Evolutionary conservation across 2,888 invertebrate genomes (phyloP), one percentile per base, ranked within the genome.

Genomic region (Embidobia sp.): DNA sequence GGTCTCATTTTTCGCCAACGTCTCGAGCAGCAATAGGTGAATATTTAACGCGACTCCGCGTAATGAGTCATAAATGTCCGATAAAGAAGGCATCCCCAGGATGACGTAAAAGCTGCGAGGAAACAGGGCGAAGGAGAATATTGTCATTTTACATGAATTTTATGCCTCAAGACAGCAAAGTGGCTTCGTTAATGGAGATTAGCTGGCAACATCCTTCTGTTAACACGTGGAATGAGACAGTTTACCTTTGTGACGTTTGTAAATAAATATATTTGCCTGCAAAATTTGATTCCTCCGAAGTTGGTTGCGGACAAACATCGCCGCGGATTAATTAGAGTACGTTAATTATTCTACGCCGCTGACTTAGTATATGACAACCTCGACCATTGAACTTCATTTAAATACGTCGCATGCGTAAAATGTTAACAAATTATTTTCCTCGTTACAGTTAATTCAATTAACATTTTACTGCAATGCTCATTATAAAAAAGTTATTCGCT

Each of bases 201-300:
- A 69, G 69, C 57, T 44, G 42, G 63, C 67, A 51, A 44, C 49
- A 49, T 70, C 42, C 51, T 57, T 64, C 70, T 57, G 63, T 61
- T 69, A 75, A 75, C 61, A 44, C 42, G 44, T n/a, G 57, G 27
- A 59, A 67, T 55, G 48, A 48, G 42, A 55, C 61, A 35, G 53
- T 75, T 74, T 73, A 59, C 73, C 44, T 49, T 51, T 40, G 44
- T 15, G 49, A 29, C 48, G 66, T 59, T 2, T 29, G 55, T 18
- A 75, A 75, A 75, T 75, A 75, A 67, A 63, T 63, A 75, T 63
- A 63, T 75, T 74, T 74, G 22, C 74, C 31, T 46, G 48, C 46
- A 53, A 63, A 67, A 74, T 74, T 73, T 48, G 53, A 74, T 67
- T 74, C 59, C 40, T 63, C 48, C 48, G 31, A 57, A 48, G 55